Conservation (phyloP, 2,113 vertebrate species). For the Reinhardtius hippoglossoides region DNA sequence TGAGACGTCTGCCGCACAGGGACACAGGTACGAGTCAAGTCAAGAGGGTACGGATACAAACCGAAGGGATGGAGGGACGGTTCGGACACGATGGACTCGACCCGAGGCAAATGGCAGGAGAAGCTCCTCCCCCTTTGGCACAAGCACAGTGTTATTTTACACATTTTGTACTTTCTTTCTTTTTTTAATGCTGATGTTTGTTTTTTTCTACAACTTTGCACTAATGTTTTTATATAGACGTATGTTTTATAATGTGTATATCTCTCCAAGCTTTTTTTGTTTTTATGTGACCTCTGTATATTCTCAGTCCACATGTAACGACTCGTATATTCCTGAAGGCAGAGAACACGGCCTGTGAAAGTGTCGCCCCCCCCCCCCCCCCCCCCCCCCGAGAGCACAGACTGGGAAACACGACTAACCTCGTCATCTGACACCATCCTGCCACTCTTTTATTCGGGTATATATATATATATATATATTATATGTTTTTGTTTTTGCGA, state of each 20-base stretch:
- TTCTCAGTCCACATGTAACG: constrained; percentile 6
- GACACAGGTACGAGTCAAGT: constrained; percentile 27
- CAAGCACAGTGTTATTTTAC: constrained; percentile 79
- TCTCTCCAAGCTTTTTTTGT: constrained; percentile 23
- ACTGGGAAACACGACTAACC: constrained; percentile 33
- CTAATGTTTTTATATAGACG: constrained; percentile 73
- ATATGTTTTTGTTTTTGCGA: background rate
- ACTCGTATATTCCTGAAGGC: constrained; percentile 5
- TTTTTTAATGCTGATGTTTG: constrained; percentile 45
- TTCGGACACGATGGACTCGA: constrained; percentile 12
- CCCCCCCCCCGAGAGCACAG: constrained; percentile 7
- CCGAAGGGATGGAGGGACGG: constrained; percentile 9
- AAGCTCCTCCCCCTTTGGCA: constrained; percentile 47
- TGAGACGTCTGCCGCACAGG: constrained; percentile 20
- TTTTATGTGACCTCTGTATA: constrained; percentile 12
- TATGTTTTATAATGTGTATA: constrained; percentile 50
- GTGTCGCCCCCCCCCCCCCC: background rate
- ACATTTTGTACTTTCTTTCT: constrained; percentile 37
- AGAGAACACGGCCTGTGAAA: constrained; percentile 21
- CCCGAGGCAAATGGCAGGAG: background rate
- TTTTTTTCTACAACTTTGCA: constrained; percentile 81
- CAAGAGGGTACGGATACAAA: background rate
- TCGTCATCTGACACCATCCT: constrained; percentile 20
- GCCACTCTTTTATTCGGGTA: constrained; percentile 19
- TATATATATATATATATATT: background rate